A percentile compares a stretch with the other conserved stretches of the same genome.
Conservation (phyloP, 1,140 invertebrate species). For the Coenobita brevimanus region DNA sequence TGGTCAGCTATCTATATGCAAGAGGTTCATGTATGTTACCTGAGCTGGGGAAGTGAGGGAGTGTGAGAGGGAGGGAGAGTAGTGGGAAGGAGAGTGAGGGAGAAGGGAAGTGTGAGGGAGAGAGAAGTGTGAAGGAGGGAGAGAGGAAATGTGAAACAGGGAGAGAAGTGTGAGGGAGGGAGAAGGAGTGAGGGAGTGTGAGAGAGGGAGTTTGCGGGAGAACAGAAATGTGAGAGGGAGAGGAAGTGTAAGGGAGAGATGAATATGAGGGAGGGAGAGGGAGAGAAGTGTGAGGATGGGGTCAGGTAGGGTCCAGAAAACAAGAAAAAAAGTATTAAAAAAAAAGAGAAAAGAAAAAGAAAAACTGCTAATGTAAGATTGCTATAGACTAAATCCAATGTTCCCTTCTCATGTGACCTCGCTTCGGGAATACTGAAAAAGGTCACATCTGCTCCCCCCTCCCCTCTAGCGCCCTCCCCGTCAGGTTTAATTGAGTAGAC, state of each 20-base stretch:
- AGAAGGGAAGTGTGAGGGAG: neutral
- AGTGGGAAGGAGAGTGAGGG: neutral
- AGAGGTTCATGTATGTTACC: no score
- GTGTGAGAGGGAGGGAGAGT: no score
- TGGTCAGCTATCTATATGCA: no score
- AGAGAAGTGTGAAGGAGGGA: neutral
- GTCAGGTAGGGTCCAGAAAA: neutral
- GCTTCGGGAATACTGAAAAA: constrained; percentile 16
- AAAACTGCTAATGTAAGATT: no score
- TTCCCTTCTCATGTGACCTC: no score
- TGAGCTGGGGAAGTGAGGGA: no score
- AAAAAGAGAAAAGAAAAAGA: no score
- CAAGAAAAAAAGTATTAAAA: no score
- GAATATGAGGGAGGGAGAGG: neutral
- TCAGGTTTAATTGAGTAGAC: constrained; percentile 8
- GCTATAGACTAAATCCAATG: no score
- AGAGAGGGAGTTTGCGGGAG: neutral
- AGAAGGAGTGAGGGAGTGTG: neutral
- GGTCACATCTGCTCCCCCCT: neutral
- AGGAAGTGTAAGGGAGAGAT: no score
- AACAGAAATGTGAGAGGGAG: no score
- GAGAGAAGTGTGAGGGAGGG: neutral
- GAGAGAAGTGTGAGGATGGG: neutral
- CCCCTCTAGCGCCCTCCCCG: neutral
- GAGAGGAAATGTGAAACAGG: neutral